Evolutionary conservation across 2,888 invertebrate species (phyloP), one percentile per base, ranked within the genome.

Genomic region (Amblyjoppa proteus): DNA sequence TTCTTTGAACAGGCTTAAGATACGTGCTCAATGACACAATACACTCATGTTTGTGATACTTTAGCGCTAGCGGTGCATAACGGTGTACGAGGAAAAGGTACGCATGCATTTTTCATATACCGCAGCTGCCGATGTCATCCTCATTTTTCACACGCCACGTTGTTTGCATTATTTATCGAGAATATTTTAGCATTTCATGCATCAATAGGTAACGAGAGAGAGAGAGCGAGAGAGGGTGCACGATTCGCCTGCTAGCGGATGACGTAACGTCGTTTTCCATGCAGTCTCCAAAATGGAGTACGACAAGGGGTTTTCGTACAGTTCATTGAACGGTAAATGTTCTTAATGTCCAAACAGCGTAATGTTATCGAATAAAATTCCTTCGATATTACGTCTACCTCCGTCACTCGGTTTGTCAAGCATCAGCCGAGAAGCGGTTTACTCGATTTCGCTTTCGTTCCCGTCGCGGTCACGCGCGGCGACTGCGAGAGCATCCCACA

Each of bases 121-220:
- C n/a, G 53, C 31, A 20, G 3, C 49, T 76, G 34, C 49, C 28
- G 71, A 66, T 71, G n/a, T n/a, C 66, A 53, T 70, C 41, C 79
- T 70, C 71, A 41, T 85, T 75, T 83, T 85, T 71, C 49, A 86
- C 45, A 79, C 69, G 38, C 61, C 58, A 28, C 79, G 58, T 11
- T 74, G 51, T 56, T 69, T 87, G 85, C 83, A 89, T 88, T 87
- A 87, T 89, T 89, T 85, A 88, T 83, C 71, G 74, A 68, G 82
- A 73, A 85, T 84, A 87, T 83, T 87, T 88, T 87, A 86, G 85
- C 87, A 87, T 87, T 86, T 86, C 74, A 87, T 85, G 71, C 84
- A 79, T 84, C 69, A 58, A 25, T 68, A 41, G 34, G 31, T 28
- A 25, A 25, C 20, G 61, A 53, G 11, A 9, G 56, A 28, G 20